Evolutionary conservation across 2,797 vertebrate species (phyloP).

Genomic region (Knipowitschia caucasica): DNA sequence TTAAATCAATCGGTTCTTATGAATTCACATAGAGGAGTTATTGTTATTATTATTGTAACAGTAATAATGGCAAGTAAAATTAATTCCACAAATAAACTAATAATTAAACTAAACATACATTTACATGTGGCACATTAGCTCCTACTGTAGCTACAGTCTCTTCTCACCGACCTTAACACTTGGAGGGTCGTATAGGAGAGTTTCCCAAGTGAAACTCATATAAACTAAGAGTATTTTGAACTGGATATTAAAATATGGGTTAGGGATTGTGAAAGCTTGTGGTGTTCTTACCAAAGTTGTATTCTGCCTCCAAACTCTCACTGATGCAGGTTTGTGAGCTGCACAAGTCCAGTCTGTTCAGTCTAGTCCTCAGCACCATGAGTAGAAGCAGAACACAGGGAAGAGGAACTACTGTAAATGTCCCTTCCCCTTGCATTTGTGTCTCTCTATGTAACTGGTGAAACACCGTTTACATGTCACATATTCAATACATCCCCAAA

Average conservation of each 20-base stretch:
- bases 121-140: too few species aligned
- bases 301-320: constrained; percentile 16
- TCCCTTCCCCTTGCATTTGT: constrained; percentile 11
- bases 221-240: constrained; percentile 7
- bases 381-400: constrained; percentile 32
- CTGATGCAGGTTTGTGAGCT: constrained; percentile 1
- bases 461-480: constrained; percentile 3
- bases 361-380: background rate
- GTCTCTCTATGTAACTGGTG: background rate
- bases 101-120: too few species aligned
- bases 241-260: constrained; percentile 1
- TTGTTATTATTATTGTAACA: too few species aligned
- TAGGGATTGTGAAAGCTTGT: background rate
- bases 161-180: constrained; percentile 6
- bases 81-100: too few species aligned
- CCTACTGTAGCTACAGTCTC: background rate
- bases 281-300: constrained; percentile 38
- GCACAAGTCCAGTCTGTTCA: background rate
- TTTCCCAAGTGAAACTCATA: too few species aligned
- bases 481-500: constrained; percentile 8
- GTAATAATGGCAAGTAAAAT: too few species aligned
- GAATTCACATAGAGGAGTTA: too few species aligned
- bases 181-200: background rate
- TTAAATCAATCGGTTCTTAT: too few species aligned
- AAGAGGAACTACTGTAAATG: constrained; percentile 49